These are phyloP conservation scores for Phenganax subtilis DNA, from an alignment of 92 coral and sea anemone genomes.

Conservation along the genomic window DNA sequence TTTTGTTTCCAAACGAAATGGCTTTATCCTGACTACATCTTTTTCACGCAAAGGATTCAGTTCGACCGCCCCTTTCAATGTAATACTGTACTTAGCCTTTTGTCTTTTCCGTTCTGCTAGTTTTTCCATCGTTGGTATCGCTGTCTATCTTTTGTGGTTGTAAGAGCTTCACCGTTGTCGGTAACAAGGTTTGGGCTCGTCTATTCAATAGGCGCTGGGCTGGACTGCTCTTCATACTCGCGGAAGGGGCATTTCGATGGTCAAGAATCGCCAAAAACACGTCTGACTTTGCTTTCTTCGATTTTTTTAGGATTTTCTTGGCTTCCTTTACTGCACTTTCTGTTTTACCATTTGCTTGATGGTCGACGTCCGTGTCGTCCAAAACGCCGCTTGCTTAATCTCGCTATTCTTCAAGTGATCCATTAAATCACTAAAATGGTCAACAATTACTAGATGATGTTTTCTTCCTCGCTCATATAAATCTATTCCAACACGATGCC, in stretches of 20 bases:
- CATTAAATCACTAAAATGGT: conserved; percentile 17
- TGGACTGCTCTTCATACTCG: conserved; percentile 38
- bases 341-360: conserved; percentile 18
- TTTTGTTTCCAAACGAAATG: conserved; percentile 27
- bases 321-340: conserved; percentile 7
- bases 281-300: not conserved
- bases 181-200: conserved; percentile 34
- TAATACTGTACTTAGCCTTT: conserved; percentile 28
- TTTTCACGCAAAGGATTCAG: conserved; percentile 21
- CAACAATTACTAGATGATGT: conserved; percentile 22
- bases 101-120: conserved; percentile 35
- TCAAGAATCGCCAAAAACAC: conserved; percentile 13
- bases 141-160: conserved; percentile 28
- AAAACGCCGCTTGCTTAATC: conserved; percentile 3
- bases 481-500: conserved; percentile 17
- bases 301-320: not conserved
- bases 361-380: conserved; percentile 5
- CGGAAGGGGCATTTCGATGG: conserved; percentile 14
- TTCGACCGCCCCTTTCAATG: conserved; percentile 34
- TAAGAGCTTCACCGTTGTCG: conserved; percentile 24
- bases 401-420: conserved; percentile 15
- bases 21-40: conserved; percentile 33
- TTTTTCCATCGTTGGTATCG: conserved; percentile 13
- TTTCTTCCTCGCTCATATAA: conserved; percentile 14
- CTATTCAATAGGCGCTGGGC: conserved; percentile 41